Conservation (phyloP, 1,140 invertebrate species). For the Copidosoma floridanum region DNA sequence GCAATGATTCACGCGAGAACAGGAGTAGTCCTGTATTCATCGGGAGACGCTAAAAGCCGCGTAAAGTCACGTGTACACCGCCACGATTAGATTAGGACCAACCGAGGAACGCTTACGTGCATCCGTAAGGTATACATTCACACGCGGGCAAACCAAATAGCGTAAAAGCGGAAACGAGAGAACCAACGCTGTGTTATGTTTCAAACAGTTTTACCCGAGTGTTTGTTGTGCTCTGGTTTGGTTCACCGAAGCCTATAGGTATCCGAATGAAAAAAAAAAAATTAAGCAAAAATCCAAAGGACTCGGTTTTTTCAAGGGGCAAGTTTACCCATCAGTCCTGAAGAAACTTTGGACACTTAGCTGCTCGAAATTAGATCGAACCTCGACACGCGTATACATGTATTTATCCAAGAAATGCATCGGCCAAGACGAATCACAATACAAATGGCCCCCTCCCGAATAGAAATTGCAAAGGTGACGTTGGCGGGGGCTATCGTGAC, state of each 20-base stretch:
- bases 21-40: constrained; percentile 2
- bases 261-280: too few relatives aligned
- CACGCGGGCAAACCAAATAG: not conserved
- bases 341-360: too few relatives aligned
- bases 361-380: not conserved
- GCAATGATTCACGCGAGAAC: not conserved
- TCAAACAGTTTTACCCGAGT: constrained; percentile 8
- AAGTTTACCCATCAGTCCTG: too few relatives aligned
- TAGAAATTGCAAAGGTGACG: constrained; percentile 47
- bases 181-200: not conserved
- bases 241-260: too few relatives aligned
- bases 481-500: constrained; percentile 43
- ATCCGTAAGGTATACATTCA: too few relatives aligned
- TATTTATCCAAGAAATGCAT: too few relatives aligned
- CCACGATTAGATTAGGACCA: constrained; percentile 17
- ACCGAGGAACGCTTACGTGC: too few relatives aligned
- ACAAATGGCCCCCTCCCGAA: constrained; percentile 19
- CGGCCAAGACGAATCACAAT: not conserved
- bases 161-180: constrained; percentile 14
- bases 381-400: too few relatives aligned
- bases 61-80: not conserved
- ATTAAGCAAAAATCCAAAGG: too few relatives aligned
- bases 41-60: not conserved
- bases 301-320: too few relatives aligned
- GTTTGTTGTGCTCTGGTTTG: not conserved